These are phyloP conservation scores for Anarhynchus alexandrinus DNA, from an alignment of 2,113 vertebrate species.

Conservation along the genomic window DNA sequence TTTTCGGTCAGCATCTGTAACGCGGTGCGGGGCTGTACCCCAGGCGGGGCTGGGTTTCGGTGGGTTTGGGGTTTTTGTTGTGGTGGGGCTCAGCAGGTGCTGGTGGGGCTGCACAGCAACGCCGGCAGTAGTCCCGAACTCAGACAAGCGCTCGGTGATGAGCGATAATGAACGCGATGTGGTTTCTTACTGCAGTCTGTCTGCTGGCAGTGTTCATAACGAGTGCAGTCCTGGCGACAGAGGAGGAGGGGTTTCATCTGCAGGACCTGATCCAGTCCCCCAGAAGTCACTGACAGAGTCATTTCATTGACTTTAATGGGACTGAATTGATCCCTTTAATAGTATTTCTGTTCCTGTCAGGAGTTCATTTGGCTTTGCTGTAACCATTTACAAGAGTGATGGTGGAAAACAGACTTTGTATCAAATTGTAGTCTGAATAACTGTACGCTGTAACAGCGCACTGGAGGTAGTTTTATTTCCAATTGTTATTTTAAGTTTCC, in stretches of 20 bases:
- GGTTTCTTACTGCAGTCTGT: not conserved
- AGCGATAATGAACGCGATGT: not conserved
- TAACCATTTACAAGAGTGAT: not conserved
- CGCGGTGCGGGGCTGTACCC: not conserved
- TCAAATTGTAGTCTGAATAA: not conserved
- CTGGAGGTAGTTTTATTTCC: not conserved
- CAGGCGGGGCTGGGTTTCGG: no score
- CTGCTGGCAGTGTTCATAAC: not conserved
- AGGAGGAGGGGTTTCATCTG: not conserved
- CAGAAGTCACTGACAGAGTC: not conserved
- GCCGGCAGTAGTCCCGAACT: not conserved
- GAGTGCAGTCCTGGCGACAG: not conserved
- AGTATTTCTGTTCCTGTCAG: not conserved
- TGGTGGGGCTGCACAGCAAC: not conserved
- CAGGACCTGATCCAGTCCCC: not conserved
- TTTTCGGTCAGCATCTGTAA: not conserved
- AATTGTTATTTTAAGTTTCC: not conserved
- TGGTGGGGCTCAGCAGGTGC: not conserved
- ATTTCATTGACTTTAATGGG: slow-evolving; percentile 3
- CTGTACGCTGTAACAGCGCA: not conserved
- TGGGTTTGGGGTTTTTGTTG: no score
- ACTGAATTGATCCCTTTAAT: not conserved
- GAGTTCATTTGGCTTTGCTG: slow-evolving; percentile 19
- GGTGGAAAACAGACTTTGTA: not conserved
- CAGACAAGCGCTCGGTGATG: not conserved